Evolutionary conservation across 2,888 invertebrate genomes (phyloP), one percentile per base, ranked within the genome.

Genomic region (Acanthosepion esculentum): DNA sequence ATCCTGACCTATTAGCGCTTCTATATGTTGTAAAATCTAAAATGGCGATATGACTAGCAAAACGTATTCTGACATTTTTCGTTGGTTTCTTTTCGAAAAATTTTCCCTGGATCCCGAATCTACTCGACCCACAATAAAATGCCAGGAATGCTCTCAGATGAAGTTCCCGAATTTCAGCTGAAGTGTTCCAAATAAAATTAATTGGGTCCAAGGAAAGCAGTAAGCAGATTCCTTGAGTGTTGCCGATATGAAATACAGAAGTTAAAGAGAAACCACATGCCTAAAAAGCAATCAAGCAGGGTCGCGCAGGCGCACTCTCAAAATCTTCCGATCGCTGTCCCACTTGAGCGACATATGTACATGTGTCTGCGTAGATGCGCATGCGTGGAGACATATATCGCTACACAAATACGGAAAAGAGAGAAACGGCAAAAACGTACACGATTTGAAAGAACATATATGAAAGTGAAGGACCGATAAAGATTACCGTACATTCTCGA

Each of bases 141-240:
- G 78, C 33, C 78, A 78, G 10, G 78, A n/a, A 12, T 15, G 78
- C 78, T n/a, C 78, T 78, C 78, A 33, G 33, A 78, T 33, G 78
- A 78, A n/a, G 15, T 33, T 78, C 78, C 78, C 3, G 78, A 33
- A 78, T 78, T 18, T n/a, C 78, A 78, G 5, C n/a, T 78, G 78
- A 78, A 78, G 78, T 78, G 78, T 33, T 78, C n/a, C 78, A 12
- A 78, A n/a, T 78, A 78, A 78, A 78, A 78, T 78, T 78, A 78
- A 78, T 78, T 78, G 78, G 78, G 78, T 78, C 78, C 78, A 33
- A 78, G n/a, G 78, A 78, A 78, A 78, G 78, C 78, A n/a, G n/a
- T 33, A 78, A 10, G 78, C 78, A 33, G 12, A 78, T 78, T 78
- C 33, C 78, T 78, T 78, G 78, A 78, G 78, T 78, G 78, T 23